Evolutionary conservation across 2,113 vertebrate genomes (phyloP), one percentile per base, ranked within the genome.

Genomic region (Excalfactoria chinensis): DNA sequence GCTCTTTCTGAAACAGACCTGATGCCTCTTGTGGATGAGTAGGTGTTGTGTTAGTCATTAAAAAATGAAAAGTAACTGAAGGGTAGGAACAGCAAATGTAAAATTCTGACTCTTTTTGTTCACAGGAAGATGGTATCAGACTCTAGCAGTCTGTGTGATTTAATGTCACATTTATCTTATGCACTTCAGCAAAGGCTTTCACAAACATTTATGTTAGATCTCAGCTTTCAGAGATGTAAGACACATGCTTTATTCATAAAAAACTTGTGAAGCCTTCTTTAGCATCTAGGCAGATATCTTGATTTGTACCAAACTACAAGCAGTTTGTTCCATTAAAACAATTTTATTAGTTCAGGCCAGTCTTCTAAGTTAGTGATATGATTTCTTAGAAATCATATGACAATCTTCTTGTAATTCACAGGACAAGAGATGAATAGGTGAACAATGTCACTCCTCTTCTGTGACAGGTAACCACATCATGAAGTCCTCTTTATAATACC

Each of bases 21-120:
- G 94, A 76, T 96, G 80, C 90, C 76, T 82, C 91, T 92, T 71
- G 64, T n/a, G 40, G 87, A 70, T 91, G 34, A 35, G 86, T 95
- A 92, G 89, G 95, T 95, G 93, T 90, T 7, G 4, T 95, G 93
- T 93, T 95, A 96, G 71, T 93, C 92, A 95, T 55, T 55, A 81
- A 94, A 85, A 95, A 95, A 95, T 91, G 87, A 87, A 90, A 92
- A 89, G 91, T 93, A 93, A 94, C 95, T 95, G 84, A 82, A 93
- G 89, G 95, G 91, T 84, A 94, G 75, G 76, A 95, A 88, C 84
- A 96, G 90, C 87, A 56, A 64, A 96, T 96, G 93, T 97, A 96
- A 96, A 94, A 96, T 84, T 93, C 95, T 87, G 93, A 53, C 79
- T 91, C 86, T 88, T 93, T 90, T 91, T 66, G 85, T 96, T 97